Evolutionary conservation across 2,797 vertebrate species (phyloP).

Genomic region (Brachymystax lenok): DNA sequence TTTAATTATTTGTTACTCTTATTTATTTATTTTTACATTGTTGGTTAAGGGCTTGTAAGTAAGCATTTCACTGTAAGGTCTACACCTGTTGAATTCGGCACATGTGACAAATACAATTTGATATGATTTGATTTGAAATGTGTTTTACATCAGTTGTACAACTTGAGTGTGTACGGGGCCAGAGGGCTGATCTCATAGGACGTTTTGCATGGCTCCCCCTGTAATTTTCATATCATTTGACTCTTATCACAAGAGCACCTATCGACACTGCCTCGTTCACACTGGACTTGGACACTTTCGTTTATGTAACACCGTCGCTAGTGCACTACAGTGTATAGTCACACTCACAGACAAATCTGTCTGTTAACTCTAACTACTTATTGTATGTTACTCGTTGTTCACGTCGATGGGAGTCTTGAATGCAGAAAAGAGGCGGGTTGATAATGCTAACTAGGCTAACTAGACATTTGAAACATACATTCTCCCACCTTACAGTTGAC

Average conservation of each 20-base stretch:
- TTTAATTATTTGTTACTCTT: too few species aligned
- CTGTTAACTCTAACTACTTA: background rate
- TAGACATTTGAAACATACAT: too few species aligned
- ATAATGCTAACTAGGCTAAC: too few species aligned
- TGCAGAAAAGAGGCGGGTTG: background rate
- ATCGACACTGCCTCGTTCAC: background rate
- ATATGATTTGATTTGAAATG: background rate
- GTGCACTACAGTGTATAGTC: background rate
- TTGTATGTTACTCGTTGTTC: background rate
- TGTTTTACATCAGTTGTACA: background rate
- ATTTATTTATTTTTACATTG: too few species aligned
- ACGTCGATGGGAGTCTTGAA: background rate
- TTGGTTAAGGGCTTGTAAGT: too few species aligned
- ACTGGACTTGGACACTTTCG: background rate
- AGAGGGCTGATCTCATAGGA: slow-evolving; percentile 1
- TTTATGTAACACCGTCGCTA: background rate
- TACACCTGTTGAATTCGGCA: too few species aligned
- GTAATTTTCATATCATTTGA: slow-evolving; percentile 72
- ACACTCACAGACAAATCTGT: background rate
- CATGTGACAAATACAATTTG: too few species aligned
- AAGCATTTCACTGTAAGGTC: too few species aligned
- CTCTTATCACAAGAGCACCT: slow-evolving; percentile 34
- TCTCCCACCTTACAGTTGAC: too few species aligned
- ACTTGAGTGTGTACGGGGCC: background rate
- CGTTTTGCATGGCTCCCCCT: slow-evolving; percentile 65